Base-by-base conservation (phyloP, 1,140 invertebrate genomes). In the Vanessa tameamea region DNA sequence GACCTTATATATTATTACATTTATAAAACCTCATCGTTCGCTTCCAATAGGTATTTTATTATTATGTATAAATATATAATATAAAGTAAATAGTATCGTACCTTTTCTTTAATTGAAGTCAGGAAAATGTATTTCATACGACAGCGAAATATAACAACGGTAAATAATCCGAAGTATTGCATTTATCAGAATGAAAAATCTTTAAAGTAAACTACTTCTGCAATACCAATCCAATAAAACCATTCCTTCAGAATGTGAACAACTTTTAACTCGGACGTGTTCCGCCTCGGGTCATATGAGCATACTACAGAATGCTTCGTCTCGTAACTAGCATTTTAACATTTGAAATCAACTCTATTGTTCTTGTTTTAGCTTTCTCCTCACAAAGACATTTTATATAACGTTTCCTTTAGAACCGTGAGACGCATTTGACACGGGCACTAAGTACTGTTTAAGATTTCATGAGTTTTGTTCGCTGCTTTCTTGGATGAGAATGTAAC, bases 321-420 rank as follows among this genome's bases (percentile, higher is more conserved):
- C 37, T 51, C 65, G 50, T 57, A 69, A 69, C 51, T 37, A 69
- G 66, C 51, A 69, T 57, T 59, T 69, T 59, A 69, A 47, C 51
- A 57, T 55, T 26, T 55, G 50, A 37, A 69, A 69, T 69, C 66
- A 69, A 53, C 53, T 47, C 66, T n/a, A 69, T 69, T 69, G 66
- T 69, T 69, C 66, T 31, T 55, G 53, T 37, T 26, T 61, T 20
- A 59, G 53, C 53, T 16, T 69, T 69, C 55, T 69, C 47, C 57
- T 31, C 53, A 69, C 66, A 69, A 69, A 69, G 66, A 69, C 66
- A 59, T 69, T 69, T 59, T 69, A 55, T 53, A 47, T 23, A 48
- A 69, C 31, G 13, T 47, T 53, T 68, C 51, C 31, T 57, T 47
- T 69, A 47, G 43, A 69, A 51, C 6, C 66, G 47, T 69, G 57